Base-by-base conservation (phyloP, 2,888 invertebrate species). In the Hoplodrina ambigua region DNA sequence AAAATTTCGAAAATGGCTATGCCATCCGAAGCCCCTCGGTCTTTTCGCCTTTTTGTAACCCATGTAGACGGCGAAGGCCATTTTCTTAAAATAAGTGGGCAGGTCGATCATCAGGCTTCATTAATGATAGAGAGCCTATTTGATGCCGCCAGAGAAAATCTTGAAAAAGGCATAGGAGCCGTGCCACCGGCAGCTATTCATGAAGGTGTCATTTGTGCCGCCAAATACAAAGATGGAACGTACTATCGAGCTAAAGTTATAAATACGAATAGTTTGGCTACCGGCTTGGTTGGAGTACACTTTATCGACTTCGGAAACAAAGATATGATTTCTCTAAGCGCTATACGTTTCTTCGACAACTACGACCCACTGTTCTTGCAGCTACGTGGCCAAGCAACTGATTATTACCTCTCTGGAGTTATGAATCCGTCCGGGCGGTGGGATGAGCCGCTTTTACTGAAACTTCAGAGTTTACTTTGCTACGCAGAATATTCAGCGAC, bases 71-170 rank as follows among this genome's bases (percentile, higher is more conserved):
- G 96, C 62, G 97, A 97, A 74, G 97, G 97, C 44, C 96, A 97
- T 70, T 97, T 97, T 87, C 91, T 98, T 72, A 97, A 97, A 93
- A 94, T 98, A 87, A 97, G 97, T 95, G 98, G 97, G 41, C 98
- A 98, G 91, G 92, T 96, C 0, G 97, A 97, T 85, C 96, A 96
- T 83, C 93, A 94, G 73, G 90, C 96, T 55, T 96, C 96, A 1
- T 88, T 96, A 65, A 94, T 95, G 87, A 91, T 97, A 58, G 97
- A 97, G 86, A 96, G 95, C 69, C 82, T 95, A 56, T 94, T 96
- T 71, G 88, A 92, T 69, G 77, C 88, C 25, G 92, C 95, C 10
- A 88, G 90, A 53, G 94, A 93, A 59, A 93, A 91, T 83, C 90
- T 95, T 64, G 95, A 95, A 90, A 89, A 94, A 86, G 93, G 95